Evolutionary conservation across 2,888 invertebrate species (phyloP), one percentile per base, ranked within the genome.

Genomic region (Lithophane ornitopus): DNA sequence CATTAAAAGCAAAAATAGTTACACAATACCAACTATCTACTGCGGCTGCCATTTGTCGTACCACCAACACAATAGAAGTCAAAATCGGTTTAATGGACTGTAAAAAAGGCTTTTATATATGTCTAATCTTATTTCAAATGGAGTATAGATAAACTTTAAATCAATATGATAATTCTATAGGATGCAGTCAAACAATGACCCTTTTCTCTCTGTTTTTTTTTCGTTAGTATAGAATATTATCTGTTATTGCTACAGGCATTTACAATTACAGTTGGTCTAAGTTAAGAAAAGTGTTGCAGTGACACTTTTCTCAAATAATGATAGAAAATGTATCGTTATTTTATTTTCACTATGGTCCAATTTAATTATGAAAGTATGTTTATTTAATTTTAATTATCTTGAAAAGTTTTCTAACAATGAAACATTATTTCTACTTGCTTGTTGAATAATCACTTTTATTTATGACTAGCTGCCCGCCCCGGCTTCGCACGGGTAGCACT

Each of bases 391-490:
- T 0, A 58, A 16, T 49, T n/a, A 11, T 49, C 16, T 59, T 39
- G 8, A 41, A 49, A 59, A 49, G 0, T 3, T 26, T 54, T n/a
- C 12, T 34, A 49, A 52, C 16, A n/a, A 1, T 59, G 12, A 2
- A 74, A 26, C 3, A 39, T 28, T 52, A 0, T 22, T 46, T n/a
- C 16, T 11, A 58, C 14, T 11, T 41, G 14, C 2, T 11, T 16
- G 39, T 58, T 41, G 4, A n/a, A 75, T 28, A 41, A 59, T 59
- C n/a, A 78, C 14, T 59, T 49, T 34, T 28, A 28, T 46, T 41
- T 41, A 41, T 41, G 41, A n/a, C n/a, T n/a, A n/a, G n/a, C n/a
- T n/a, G n/a, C n/a, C n/a, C n/a, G n/a, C n/a, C n/a, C n/a, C n/a
- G n/a, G n/a, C n/a, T n/a, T n/a, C n/a, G n/a, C n/a, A n/a, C n/a